Conservation (phyloP, 2,888 invertebrate genomes). For the Napeogenes sylphis region DNA sequence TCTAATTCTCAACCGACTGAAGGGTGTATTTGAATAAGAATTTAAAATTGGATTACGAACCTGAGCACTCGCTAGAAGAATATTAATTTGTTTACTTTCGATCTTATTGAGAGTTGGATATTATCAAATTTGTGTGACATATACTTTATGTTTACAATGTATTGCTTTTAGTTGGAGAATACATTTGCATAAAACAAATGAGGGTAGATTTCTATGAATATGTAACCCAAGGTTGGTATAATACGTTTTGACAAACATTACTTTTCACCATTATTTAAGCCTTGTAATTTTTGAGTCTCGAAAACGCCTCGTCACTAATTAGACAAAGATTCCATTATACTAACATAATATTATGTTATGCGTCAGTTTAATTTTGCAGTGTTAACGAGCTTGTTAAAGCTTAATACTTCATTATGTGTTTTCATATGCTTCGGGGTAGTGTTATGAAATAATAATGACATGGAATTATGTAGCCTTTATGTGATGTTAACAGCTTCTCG, state of each 20-base stretch:
- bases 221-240: no score
- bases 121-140: background rate
- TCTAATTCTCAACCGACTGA: conserved; percentile 44
- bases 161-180: no score
- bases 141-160: background rate
- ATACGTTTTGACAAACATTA: no score
- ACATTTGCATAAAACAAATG: no score
- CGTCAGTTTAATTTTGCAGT: conserved; percentile 23
- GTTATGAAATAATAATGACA: conserved; percentile 8
- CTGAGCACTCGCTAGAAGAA: conserved; percentile 36
- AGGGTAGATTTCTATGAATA: no score
- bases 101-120: background rate
- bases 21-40: conserved; percentile 58
- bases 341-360: conserved; percentile 16
- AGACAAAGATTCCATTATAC: conserved; percentile 27
- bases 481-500: conserved; percentile 1
- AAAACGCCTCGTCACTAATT: conserved; percentile 21
- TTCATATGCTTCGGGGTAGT: conserved; percentile 28
- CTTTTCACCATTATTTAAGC: background rate
- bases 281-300: conserved; percentile 1
- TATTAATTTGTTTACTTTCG: conserved; percentile 44
- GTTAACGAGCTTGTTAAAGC: conserved; percentile 29
- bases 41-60: conserved; percentile 61
- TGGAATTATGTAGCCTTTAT: conserved; percentile 16
- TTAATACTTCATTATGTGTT: conserved; percentile 29